Conservation (phyloP, 1,140 invertebrate genomes). For the Galleria mellonella region DNA sequence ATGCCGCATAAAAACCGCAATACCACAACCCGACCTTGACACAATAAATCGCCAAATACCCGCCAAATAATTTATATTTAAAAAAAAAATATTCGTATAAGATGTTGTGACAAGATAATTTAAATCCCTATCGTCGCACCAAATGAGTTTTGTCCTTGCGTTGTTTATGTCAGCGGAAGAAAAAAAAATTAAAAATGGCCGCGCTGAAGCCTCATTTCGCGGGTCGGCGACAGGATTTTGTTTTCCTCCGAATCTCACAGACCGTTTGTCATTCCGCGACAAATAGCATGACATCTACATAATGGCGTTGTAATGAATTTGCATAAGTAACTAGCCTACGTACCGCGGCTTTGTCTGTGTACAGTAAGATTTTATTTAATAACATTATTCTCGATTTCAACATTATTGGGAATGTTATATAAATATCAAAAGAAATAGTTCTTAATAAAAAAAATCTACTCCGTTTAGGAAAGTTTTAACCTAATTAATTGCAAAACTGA, state of each 20-base stretch:
- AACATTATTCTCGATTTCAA: no score
- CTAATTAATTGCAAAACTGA: no score
- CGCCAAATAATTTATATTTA: no score
- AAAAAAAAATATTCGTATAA: constrained; percentile 1
- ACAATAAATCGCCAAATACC: no score
- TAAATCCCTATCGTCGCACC: constrained; percentile 29
- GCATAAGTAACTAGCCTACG: no score
- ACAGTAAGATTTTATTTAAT: no score
- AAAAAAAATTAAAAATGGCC: constrained; percentile 28
- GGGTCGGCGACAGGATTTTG: constrained; percentile 48
- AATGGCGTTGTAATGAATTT: neutral
- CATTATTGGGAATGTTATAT: no score
- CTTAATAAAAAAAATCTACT: no score
- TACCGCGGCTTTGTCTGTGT: no score
- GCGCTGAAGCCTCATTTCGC: constrained; percentile 31
- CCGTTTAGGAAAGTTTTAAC: no score
- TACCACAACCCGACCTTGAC: no score
- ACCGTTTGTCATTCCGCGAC: constrained; percentile 35
- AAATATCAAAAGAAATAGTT: no score
- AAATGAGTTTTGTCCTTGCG: constrained; percentile 29
- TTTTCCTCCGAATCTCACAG: constrained; percentile 20
- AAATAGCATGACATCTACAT: constrained; percentile 25
- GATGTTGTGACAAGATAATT: constrained; percentile 25
- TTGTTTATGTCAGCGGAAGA: constrained; percentile 29
- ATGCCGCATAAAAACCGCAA: neutral